Evolutionary conservation across 2,888 invertebrate species (phyloP).

Genomic region (Anticlea derivata): DNA sequence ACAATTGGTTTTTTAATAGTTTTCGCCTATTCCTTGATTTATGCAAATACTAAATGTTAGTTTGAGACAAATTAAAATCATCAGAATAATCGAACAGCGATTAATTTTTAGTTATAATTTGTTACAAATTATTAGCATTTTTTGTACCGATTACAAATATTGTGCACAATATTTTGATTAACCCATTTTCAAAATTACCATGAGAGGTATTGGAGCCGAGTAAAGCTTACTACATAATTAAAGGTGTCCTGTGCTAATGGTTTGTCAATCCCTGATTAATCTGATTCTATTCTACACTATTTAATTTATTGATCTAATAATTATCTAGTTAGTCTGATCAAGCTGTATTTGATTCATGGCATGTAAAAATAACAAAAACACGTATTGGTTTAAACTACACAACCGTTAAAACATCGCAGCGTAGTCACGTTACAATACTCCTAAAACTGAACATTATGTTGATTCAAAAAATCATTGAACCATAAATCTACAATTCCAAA

Average conservation of each 20-base stretch:
- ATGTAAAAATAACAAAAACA: not conserved
- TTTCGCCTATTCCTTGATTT: too few species aligned
- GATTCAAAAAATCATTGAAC: too few species aligned
- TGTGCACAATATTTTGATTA: not conserved
- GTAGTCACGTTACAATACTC: not conserved
- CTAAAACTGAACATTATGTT: too few species aligned
- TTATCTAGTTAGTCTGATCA: not conserved
- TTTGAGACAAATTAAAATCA: too few species aligned
- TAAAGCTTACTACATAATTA: not conserved
- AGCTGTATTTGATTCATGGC: not conserved
- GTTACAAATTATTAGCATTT: not conserved
- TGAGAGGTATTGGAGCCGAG: not conserved
- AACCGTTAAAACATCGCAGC: not conserved
- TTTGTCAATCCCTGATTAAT: not conserved
- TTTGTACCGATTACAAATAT: constrained; percentile 5
- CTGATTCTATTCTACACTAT: not conserved
- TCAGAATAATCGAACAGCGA: too few species aligned
- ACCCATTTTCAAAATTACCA: not conserved
- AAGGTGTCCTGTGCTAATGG: not conserved
- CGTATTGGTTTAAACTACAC: not conserved
- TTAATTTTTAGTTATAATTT: too few species aligned
- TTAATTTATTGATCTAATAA: not conserved
- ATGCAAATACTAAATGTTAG: too few species aligned
- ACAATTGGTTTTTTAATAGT: too few species aligned
- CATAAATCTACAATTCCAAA: too few species aligned